These are phyloP conservation scores for Serranus cabrilla DNA, from an alignment of 2,797 vertebrate genomes.

Conservation along the genomic window DNA sequence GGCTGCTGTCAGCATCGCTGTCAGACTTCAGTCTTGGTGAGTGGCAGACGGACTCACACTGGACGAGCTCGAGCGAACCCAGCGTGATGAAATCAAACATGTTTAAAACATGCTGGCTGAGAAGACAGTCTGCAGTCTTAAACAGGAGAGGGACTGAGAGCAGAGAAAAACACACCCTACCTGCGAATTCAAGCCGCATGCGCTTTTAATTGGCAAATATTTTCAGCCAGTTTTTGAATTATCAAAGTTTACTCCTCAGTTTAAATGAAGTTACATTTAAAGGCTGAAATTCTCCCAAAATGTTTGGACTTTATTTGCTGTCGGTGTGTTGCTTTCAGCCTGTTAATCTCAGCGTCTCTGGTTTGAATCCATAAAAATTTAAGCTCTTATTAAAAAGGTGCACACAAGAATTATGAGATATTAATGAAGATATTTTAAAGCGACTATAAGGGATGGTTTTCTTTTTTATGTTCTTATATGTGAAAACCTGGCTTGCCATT, in stretches of 20 bases:
- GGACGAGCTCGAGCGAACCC: conserved; percentile 7
- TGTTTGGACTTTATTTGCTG: too few species aligned
- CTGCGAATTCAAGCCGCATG: background rate
- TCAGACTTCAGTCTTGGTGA: background rate
- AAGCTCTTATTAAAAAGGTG: background rate
- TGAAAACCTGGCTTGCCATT: too few species aligned
- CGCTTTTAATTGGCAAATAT: background rate
- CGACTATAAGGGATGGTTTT: too few species aligned
- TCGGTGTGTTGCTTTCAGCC: background rate
- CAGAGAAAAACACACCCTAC: background rate
- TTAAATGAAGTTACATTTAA: too few species aligned
- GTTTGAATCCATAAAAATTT: background rate
- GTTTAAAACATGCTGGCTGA: conserved; percentile 16
- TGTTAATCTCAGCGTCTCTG: too few species aligned
- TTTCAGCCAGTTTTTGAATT: background rate
- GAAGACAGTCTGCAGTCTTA: background rate
- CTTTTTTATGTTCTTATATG: too few species aligned
- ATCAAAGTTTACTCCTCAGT: background rate
- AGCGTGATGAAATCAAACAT: conserved; percentile 29
- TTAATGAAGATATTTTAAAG: background rate
- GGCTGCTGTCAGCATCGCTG: conserved; percentile 16
- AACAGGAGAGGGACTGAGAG: background rate
- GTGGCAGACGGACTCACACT: background rate
- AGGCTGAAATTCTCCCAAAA: too few species aligned
- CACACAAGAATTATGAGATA: background rate